Conservation (phyloP, 2,113 vertebrate species). For the Dunckerocampus dactyliophorus region DNA sequence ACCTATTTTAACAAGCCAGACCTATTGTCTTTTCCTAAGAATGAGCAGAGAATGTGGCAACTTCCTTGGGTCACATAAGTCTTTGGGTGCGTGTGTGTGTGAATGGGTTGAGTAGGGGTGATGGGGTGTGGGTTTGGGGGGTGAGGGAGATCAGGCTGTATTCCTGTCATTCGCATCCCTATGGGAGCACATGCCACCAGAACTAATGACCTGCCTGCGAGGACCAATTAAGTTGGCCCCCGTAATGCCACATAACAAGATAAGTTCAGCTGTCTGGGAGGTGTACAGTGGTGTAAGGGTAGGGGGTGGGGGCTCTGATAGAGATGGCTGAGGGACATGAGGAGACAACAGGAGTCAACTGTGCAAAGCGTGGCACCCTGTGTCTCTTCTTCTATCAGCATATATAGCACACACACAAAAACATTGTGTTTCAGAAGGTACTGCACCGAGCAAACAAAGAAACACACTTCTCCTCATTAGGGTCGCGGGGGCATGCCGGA, state of each 20-base stretch:
- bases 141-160: slow-evolving; percentile 23
- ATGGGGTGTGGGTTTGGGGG: slow-evolving; percentile 23
- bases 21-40: slow-evolving; percentile 63
- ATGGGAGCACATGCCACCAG: slow-evolving; percentile 56
- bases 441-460: too few species aligned
- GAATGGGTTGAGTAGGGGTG: slow-evolving; percentile 18
- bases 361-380: background rate
- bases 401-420: background rate
- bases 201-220: slow-evolving; percentile 63
- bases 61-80: slow-evolving; percentile 34
- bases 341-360: slow-evolving; percentile 8
- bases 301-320: slow-evolving; percentile 1
- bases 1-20: slow-evolving; percentile 65
- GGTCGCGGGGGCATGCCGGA: too few species aligned
- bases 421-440: too few species aligned
- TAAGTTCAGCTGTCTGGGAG: slow-evolving; percentile 16
- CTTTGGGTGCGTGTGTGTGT: slow-evolving; percentile 12
- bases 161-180: slow-evolving; percentile 46
- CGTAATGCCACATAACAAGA: slow-evolving; percentile 30
- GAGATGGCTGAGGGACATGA: background rate
- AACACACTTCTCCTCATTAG: too few species aligned
- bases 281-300: background rate
- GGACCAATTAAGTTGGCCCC: slow-evolving; percentile 46
- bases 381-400: background rate
- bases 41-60: slow-evolving; percentile 53